Evolutionary conservation across 2,113 vertebrate genomes (phyloP), one percentile per base, ranked within the genome.

Genomic region (Protobothrops flavoviridis): DNA sequence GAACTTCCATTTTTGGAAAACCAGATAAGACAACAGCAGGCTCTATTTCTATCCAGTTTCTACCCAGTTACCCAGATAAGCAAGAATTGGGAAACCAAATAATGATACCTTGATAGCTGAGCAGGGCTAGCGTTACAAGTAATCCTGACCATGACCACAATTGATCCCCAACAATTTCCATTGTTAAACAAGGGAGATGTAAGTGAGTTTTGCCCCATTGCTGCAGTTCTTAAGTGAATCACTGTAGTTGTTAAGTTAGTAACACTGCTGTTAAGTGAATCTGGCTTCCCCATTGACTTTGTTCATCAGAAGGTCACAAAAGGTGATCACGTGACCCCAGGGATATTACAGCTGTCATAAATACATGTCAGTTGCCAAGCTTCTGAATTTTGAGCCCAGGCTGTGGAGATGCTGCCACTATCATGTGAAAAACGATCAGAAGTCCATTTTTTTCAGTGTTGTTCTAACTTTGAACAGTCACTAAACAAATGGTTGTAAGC

Each of bases 1-100:
- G 89, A 91, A 88, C 33, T 43, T 24, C 90, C 56, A 93, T 94
- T 91, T 91, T 95, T 94, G 3, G 0, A 59, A 43, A 93, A 94
- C 24, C 85, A 94, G 45, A 81, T 88, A 93, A 94, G 56, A 91
- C 90, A 88, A 50, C 91, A 39, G 15, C 5, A 53, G 48, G 11
- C 57, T 5, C 29, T 91, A 86, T 93, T 95, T 48, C 24, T 89
- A 29, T 43, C 89, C 92, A 81, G 33, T 33, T 92, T 33, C 61
- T 69, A n/a, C 15, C 11, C 11, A 5, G 12, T 69, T 93, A n/a
- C 57, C 26, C 87, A 89, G 91, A 92, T 53, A 52, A 91, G 52
- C 20, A 45, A 64, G 45, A 21, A 4, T n/a, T 48, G 55, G 21
- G 39, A 90, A 50, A 17, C 21, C 21, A 21, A 11, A 59, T 12